These are phyloP conservation scores for Chaenogobius annularis DNA, from an alignment of 2,113 vertebrate species.

Conservation along the genomic window DNA sequence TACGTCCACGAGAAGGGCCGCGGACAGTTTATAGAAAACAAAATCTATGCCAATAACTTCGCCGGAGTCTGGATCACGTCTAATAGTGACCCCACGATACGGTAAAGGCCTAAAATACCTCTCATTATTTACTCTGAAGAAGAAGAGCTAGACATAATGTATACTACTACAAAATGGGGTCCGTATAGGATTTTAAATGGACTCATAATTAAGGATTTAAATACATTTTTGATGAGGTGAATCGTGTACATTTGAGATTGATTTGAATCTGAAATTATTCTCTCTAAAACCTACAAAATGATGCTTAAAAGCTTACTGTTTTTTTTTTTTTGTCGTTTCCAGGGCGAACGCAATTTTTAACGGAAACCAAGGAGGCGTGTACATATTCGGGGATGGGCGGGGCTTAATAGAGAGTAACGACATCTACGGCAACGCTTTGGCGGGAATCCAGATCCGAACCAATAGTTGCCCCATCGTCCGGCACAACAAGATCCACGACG, in stretches of 20 bases:
- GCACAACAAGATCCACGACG: slow-evolving; percentile 99
- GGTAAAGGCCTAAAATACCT: no score
- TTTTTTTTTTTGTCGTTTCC: slow-evolving; percentile 5
- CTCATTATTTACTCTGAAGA: no score
- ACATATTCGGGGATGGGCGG: slow-evolving; percentile 98
- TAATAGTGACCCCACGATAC: slow-evolving; percentile 99
- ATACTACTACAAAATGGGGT: no score
- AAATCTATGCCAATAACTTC: slow-evolving; percentile 99
- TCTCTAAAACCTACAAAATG: no score
- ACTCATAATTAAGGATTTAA: not conserved
- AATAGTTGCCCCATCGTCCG: slow-evolving; percentile 99
- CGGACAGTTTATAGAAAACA: slow-evolving; percentile 99
- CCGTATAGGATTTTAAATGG: not conserved
- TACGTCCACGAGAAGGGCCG: slow-evolving; percentile 99
- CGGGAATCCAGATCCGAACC: slow-evolving; percentile 98
- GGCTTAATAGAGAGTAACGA: slow-evolving; percentile 99
- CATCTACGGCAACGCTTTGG: slow-evolving; percentile 98
- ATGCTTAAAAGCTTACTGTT: not conserved
- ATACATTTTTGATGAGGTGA: no score
- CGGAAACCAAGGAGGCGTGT: slow-evolving; percentile 99
- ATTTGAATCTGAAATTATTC: not conserved
- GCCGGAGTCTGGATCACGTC: slow-evolving; percentile 99
- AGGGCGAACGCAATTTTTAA: slow-evolving; percentile 99
- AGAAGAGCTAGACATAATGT: no score
- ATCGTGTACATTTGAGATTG: no score